phyloP scores from a whole-genome alignment of 2,113 vertebrate species.

The Apus apus region DNA sequence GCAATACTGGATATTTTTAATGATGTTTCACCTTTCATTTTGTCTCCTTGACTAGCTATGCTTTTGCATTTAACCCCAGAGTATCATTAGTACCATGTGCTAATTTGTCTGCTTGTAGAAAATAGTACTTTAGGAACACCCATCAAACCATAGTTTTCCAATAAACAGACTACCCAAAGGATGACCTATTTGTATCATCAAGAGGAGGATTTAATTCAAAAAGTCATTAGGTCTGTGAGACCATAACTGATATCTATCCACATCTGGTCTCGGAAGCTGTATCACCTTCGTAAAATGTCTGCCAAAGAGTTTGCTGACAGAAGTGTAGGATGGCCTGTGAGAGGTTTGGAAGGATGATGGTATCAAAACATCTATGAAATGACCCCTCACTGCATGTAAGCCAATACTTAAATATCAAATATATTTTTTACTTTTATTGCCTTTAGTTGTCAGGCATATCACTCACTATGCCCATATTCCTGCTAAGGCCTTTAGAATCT shows the following conservation, averaged over 20 bases:
- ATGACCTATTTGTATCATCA: neutral
- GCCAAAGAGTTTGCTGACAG: neutral
- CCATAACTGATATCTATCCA: accelerated
- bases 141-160: neutral
- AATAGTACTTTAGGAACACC: neutral
- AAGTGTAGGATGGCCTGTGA: neutral
- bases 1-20: neutral
- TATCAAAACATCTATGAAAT: neutral
- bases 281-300: neutral
- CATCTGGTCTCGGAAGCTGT: neutral
- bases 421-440: neutral
- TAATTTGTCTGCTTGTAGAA: neutral
- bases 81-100: neutral
- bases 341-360: neutral
- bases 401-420: neutral
- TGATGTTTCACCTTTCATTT: neutral
- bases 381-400: neutral
- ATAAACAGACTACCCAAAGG: neutral
- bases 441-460: neutral
- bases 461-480: neutral
- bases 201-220: neutral
- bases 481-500: neutral
- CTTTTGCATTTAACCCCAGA: neutral
- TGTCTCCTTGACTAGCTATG: neutral
- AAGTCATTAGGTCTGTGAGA: neutral